These are phyloP conservation scores for Heliconius hewitsoni DNA, from an alignment of 1,140 invertebrate genomes.

Conservation along the genomic window DNA sequence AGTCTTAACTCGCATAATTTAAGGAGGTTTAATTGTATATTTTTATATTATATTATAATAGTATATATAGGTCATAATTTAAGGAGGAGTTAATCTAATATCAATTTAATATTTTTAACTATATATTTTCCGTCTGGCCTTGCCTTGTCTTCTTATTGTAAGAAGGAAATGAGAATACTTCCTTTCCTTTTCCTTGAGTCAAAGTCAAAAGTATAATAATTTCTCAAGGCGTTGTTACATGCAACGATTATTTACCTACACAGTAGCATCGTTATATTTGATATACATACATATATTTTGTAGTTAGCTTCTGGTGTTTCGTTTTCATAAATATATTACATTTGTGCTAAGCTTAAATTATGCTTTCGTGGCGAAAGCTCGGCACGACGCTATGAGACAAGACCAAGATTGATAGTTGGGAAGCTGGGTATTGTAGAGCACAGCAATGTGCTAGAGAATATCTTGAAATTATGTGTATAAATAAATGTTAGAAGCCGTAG, in stretches of 20 bases:
- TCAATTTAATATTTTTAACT: no score
- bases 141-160: no score
- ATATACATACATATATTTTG: conserved; percentile 8
- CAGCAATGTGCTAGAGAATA: background rate
- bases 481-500: no score
- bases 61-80: no score
- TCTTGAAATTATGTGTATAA: background rate
- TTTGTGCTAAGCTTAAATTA: conserved; percentile 14
- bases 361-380: conserved; percentile 14
- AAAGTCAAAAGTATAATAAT: no score
- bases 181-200: no score
- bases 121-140: no score
- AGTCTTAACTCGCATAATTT: no score
- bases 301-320: conserved; percentile 2
- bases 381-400: conserved; percentile 3
- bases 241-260: background rate
- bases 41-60: no score
- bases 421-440: background rate
- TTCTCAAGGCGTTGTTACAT: background rate
- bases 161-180: no score
- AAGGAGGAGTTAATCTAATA: no score
- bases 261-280: background rate
- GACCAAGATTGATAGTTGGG: conserved; percentile 6
- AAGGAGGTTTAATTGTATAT: no score
- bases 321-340: conserved; percentile 14